Evolutionary conservation across 2,888 invertebrate genomes (phyloP).

Genomic region (Theristus sp.): DNA sequence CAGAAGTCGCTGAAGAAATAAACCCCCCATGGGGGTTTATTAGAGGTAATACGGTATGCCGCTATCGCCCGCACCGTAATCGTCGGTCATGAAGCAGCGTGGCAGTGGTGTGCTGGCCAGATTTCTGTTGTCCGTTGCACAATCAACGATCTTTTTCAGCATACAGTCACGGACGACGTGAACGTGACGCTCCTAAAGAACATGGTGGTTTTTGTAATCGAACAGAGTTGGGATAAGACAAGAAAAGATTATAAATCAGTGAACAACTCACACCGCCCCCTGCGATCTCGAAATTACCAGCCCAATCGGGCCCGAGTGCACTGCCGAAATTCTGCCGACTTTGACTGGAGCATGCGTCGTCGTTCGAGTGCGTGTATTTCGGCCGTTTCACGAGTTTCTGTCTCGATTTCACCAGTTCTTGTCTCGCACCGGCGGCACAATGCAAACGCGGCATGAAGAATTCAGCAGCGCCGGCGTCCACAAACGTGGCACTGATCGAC

Average conservation of each 20-base stretch:
- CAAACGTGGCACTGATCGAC: slow-evolving; percentile 75
- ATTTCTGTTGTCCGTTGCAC: too few relatives aligned
- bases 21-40: too few relatives aligned
- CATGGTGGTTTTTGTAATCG: slow-evolving; percentile 4
- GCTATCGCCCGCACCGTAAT: not conserved
- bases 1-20: too few relatives aligned
- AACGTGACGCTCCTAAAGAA: too few relatives aligned
- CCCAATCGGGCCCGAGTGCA: slow-evolving; percentile 95
- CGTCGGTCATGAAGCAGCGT: not conserved
- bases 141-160: too few relatives aligned
- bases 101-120: not conserved
- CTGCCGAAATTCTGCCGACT: slow-evolving; percentile 42
- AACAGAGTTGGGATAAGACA: not conserved
- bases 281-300: slow-evolving; percentile 45
- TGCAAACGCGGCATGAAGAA: slow-evolving; percentile 49
- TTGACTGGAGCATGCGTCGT: too few relatives aligned
- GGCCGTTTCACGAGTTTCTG: slow-evolving; percentile 21
- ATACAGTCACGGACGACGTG: too few relatives aligned
- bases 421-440: slow-evolving; percentile 17
- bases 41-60: not conserved
- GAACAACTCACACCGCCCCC: slow-evolving; percentile 26
- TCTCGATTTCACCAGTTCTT: too few relatives aligned
- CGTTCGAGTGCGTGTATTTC: too few relatives aligned
- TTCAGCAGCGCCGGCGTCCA: slow-evolving; percentile 84
- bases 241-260: too few relatives aligned